Evolutionary conservation across 1,140 invertebrate species (phyloP), one percentile per base, ranked within the genome.

Genomic region (Brachionus sp.): DNA sequence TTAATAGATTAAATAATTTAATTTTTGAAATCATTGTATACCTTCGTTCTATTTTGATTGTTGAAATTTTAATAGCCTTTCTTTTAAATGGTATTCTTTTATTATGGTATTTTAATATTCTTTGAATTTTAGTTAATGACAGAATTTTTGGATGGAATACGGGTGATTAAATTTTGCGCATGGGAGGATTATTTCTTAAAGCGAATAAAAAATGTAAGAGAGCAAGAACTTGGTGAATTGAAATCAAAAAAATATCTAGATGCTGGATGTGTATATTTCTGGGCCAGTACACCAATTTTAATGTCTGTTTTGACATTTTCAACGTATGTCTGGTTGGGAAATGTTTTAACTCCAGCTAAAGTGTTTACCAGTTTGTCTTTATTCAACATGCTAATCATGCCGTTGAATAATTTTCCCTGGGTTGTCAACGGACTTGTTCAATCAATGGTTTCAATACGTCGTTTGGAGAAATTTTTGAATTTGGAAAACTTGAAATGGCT

Each of bases 191-290:
- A 94, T 87, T 98, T 99, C 86, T 90, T 92, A 4, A 85, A 90
- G 1, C 91, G 91, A 89, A 91, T 90, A 25, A 53, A 84, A 93
- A 92, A 90, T 84, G 88, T 92, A 10, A 90, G 95, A 89, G 50
- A 95, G 97, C 90, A 86, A 97, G 19, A 92, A 92, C 75, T 93
- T 93, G 86, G 88, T 97, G 62, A 92, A 92, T 84, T 83, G 23
- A 82, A 85, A 68, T 92, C 92, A 16, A 91, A 95, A 84, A 99
- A 99, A 90, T 99, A 98, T 89, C 88, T 99, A 83, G 97, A 99
- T 90, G 97, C 97, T n/a, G 88, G 97, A 66, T 99, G 97, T 90
- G 97, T 98, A 1, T 98, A 95, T 88, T 95, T 99, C 88, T 99
- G 97, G 97, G 97, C 97, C 0, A 96, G 95, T 6, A 98, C 97